Base-by-base conservation (phyloP, 2,888 invertebrate genomes). In the Ectemnius continuus region DNA sequence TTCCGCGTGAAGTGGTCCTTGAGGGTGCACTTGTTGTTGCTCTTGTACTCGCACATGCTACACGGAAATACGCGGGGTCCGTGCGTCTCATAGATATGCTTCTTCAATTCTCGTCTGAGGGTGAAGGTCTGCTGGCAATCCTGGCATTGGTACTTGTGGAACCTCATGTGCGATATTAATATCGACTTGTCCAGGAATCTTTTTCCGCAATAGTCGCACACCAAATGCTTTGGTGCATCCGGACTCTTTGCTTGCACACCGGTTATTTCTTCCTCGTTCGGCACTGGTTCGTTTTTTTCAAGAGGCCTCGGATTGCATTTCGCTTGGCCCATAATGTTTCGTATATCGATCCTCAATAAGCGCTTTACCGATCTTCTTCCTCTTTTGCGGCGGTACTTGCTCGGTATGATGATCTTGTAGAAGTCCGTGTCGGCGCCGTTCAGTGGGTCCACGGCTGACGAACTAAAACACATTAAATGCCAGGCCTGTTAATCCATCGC, bases 391-490 rank as follows among this genome's bases (percentile, higher is more conserved):
- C 18, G 16, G 6, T 14, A 18, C 13, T 57, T 48, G 59, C 16
- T 61, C 2, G 46, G 23, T 14, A 60, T 45, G 59, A 47, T 65
- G 67, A 69, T 57, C 36, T 6, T 28, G 60, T 48, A 18, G 6
- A 18, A 14, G n/a, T 36, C 61, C 20, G 26, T 11, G 1, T 70
- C 73, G 61, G 20, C 13, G 45, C 59, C 57, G 18, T 64, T 70
- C 20, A 78, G 47, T 0, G 73, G 78, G n/a, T 80, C 81, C 78
- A 57, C 2, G 2, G 36, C 2, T 14, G 61, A 61, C 13, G 23
- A 73, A 56, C 80, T 80, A 80, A 75, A 80, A 80, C 80, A 80
- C 4, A 77, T 13, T n/a, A 66, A 73, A 67, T 73, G 18, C 52
- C 6, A 13, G 36, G 23, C 18, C 6, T 23, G 64, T 79, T 79